phyloP scores from a whole-genome alignment of 1,140 invertebrate genomes.

The Melanaphis sacchari region DNA sequence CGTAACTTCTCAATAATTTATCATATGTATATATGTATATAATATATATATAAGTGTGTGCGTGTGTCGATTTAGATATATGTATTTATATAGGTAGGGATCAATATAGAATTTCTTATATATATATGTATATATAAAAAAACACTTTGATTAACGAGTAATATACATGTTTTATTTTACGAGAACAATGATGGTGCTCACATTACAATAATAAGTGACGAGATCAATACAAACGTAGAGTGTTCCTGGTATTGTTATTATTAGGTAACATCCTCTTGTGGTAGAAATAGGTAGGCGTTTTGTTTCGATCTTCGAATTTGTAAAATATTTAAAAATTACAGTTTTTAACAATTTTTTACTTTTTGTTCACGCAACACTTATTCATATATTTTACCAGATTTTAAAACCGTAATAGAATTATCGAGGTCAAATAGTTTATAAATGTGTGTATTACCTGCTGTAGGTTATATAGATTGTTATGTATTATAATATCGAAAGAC shows the following conservation, averaged over 20 bases:
- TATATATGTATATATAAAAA: neutral
- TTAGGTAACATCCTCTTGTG: neutral
- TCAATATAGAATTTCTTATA: neutral
- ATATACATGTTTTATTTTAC: constrained; percentile 42
- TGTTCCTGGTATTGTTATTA: neutral
- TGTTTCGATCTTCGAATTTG: neutral
- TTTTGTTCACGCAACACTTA: neutral
- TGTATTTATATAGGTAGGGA: neutral
- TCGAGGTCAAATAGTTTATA: neutral
- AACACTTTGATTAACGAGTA: constrained; percentile 16
- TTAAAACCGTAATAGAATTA: neutral
- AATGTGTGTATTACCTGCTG: neutral
- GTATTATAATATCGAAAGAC: constrained; percentile 1
- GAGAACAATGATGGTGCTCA: neutral
- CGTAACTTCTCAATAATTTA: constrained; percentile 39
- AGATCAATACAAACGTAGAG: neutral
- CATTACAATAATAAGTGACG: constrained; percentile 1
- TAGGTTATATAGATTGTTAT: constrained; percentile 8
- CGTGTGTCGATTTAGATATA: neutral
- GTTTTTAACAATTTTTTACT: neutral
- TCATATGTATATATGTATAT: neutral
- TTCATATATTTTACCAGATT: neutral
- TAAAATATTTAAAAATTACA: neutral
- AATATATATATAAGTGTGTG: neutral
- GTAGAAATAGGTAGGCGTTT: neutral